A percentile compares a stretch with the other conserved stretches of the same genome.
Conservation (phyloP, 2,113 vertebrate genomes). For the Trochalopteron elliotii region DNA sequence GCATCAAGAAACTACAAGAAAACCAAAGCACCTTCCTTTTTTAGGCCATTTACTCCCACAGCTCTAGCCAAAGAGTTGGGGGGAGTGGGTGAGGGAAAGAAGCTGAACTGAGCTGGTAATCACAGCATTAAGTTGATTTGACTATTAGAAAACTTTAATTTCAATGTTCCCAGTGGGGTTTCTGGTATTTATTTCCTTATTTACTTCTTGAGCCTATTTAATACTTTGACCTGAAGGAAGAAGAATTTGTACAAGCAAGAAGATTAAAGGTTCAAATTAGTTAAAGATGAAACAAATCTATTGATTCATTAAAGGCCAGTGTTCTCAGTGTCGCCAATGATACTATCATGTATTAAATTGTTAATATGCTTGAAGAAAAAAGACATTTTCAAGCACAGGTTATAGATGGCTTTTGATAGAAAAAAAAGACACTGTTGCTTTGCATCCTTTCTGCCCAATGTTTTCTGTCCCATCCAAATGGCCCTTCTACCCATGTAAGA, state of each 20-base stretch:
- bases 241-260: conserved; percentile 1
- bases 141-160: conserved; percentile 49
- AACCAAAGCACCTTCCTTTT: neutral
- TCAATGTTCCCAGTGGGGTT: neutral
- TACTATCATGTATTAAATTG: neutral
- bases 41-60: neutral
- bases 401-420: neutral
- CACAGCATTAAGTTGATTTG: conserved; percentile 16
- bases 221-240: conserved; percentile 47
- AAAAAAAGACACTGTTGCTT: neutral
- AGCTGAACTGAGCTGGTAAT: conserved; percentile 2
- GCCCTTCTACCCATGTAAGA: neutral
- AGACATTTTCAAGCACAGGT: neutral
- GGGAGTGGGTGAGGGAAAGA: neutral
- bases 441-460: neutral
- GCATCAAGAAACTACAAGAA: neutral
- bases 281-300: conserved; percentile 32
- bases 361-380: neutral
- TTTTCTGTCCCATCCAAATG: neutral
- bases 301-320: neutral
- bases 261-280: conserved; percentile 35
- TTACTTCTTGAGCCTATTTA: conserved; percentile 50
- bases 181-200: conserved; percentile 45
- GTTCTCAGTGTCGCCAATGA: neutral
- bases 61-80: neutral